Base-by-base conservation (phyloP, 1,140 invertebrate species). In the Orchesella cincta region DNA sequence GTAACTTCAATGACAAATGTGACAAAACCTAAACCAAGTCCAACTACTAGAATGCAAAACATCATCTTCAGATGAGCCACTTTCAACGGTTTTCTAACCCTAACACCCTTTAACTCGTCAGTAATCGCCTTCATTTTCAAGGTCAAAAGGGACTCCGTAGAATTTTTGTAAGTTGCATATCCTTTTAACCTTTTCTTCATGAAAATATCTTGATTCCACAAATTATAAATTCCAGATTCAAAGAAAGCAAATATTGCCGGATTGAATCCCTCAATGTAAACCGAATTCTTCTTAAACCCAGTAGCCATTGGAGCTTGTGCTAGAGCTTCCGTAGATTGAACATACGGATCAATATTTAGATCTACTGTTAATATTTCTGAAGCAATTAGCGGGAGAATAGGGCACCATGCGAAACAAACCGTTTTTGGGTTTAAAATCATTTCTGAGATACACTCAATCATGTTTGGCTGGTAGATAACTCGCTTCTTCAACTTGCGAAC, bases 391-490 rank as follows among this genome's bases (percentile, higher is more conserved):
- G 8, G 2, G 12, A 71, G 29, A 71, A 71, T 71, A 16, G 67
- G 67, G 67, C 29, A 34, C 67, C 67, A 71, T 23, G 67, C 8
- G 34, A 71, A 31, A 26, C 67, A 71, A 12, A 36, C 67, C 29
- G 34, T 31, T 71, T 71, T 71, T 3, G 5, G 16, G 1, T 34
- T 12, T 14, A 71, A 3, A 23, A 71, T 34, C 3, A 36, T 29
- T 2, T 8, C 12, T 29, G 8, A 14, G 3, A 36, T 36, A 26
- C 67, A 71, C 18, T 71, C 34, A 31, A 71, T 12, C 29, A 12
- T 8, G 29, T 33, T 36, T 34, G 67, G 5, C 18, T 71, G 12
- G 26, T 31, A 71, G 67, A 16, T 12, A 1, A 26, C 29, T 5
- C 23, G 5, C 23, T 71, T 33, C 26, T 3, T 26, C 18, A 71